Conservation (phyloP, 2,888 invertebrate species). For the Apeira syringaria region DNA sequence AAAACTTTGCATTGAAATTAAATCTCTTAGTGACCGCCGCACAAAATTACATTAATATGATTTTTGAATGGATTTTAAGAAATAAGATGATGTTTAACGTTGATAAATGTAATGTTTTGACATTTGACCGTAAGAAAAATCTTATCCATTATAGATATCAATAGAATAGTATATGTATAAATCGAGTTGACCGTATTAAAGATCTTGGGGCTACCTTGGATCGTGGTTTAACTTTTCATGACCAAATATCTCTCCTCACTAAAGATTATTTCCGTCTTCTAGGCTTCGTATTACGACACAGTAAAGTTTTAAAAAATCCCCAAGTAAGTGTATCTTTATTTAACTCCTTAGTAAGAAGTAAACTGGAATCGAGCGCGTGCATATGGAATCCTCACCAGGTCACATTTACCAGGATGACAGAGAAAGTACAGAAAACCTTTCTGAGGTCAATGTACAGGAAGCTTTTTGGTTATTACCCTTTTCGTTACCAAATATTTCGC, state of each 20-base stretch:
- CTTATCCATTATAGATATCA: not conserved
- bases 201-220: not conserved
- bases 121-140: not conserved
- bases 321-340: not conserved
- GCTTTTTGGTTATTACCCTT: too few relatives aligned
- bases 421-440: not conserved
- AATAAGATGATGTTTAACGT: not conserved
- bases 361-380: not conserved
- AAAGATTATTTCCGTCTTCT: not conserved
- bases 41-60: not conserved
- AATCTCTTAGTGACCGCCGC: not conserved
- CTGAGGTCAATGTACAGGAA: not conserved
- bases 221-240: not conserved
- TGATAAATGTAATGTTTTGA: not conserved
- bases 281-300: not conserved
- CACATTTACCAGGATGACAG: not conserved
- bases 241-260: not conserved
- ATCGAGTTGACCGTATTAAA: not conserved
- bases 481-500: too few relatives aligned
- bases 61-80: not conserved
- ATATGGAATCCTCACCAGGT: not conserved
- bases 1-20: not conserved
- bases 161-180: not conserved
- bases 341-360: not conserved
- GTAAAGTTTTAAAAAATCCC: not conserved